phyloP scores from a whole-genome alignment of 2,113 vertebrate genomes.

The Cynocephalus volans region DNA sequence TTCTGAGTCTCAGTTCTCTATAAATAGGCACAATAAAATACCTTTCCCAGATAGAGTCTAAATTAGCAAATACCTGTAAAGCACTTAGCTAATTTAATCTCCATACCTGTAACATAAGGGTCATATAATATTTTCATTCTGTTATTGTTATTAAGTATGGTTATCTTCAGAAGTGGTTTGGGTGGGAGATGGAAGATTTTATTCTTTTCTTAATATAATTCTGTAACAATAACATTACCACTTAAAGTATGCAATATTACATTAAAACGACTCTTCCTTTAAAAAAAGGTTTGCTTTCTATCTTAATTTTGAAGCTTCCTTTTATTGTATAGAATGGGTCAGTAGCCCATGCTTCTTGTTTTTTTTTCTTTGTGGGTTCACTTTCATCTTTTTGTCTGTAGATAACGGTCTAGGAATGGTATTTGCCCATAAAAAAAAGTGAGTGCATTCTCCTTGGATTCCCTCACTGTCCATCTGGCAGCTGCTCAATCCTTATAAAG shows the following conservation, averaged over 20 bases:
- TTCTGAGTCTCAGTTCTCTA: neutral
- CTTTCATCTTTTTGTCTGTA: neutral
- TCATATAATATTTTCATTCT: too few relatives aligned
- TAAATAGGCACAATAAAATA: neutral
- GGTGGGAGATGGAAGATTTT: neutral
- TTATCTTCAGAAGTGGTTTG: neutral
- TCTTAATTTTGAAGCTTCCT: neutral
- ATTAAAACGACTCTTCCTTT: neutral
- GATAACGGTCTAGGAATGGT: neutral
- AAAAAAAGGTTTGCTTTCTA: neutral
- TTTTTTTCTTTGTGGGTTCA: neutral
- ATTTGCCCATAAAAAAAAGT: neutral
- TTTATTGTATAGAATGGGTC: neutral
- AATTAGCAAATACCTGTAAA: neutral
- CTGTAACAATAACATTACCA: neutral
- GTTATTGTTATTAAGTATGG: neutral
- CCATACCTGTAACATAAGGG: neutral
- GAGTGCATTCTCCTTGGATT: neutral
- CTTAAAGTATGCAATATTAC: neutral
- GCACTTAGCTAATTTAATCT: neutral
- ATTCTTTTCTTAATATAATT: neutral
- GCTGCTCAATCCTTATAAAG: neutral
- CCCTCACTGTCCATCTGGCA: accelerated
- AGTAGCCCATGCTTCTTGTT: neutral
- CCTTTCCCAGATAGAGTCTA: neutral